These are phyloP conservation scores for Adineta ricciae DNA, from an alignment of 2,888 invertebrate species.

Conservation along the genomic window DNA sequence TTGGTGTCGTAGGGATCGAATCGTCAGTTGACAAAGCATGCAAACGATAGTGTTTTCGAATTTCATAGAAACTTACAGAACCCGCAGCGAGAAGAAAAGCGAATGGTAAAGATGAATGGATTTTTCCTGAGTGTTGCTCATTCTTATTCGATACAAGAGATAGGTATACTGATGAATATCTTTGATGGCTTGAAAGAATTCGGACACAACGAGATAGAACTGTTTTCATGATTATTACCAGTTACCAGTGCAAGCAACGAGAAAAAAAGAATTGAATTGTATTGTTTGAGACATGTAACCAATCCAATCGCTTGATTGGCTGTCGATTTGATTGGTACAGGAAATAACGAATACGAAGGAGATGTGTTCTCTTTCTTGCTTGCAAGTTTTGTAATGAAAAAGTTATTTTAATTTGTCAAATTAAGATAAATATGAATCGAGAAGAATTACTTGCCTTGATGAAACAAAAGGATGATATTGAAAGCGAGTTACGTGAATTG, in stretches of 20 bases:
- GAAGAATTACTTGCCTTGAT: not conserved
- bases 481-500: slow-evolving; percentile 25
- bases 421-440: not conserved
- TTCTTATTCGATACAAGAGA: not conserved
- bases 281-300: not conserved
- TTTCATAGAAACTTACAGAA: not conserved
- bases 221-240: not conserved
- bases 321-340: not conserved
- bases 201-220: not conserved
- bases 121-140: not conserved
- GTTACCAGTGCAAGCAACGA: no score
- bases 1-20: not conserved
- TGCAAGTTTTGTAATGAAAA: no score
- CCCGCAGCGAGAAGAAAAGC: not conserved
- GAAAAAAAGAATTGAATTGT: not conserved
- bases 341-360: not conserved
- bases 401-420: no score
- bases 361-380: no score
- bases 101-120: not conserved
- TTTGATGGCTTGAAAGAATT: not conserved
- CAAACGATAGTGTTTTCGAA: not conserved
- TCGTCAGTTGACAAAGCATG: not conserved
- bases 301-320: not conserved
- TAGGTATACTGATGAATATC: not conserved
- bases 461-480: slow-evolving; percentile 27